Evolutionary conservation across 2,113 vertebrate genomes (phyloP), one percentile per base, ranked within the genome.

Genomic region (Anthoscopus minutus): DNA sequence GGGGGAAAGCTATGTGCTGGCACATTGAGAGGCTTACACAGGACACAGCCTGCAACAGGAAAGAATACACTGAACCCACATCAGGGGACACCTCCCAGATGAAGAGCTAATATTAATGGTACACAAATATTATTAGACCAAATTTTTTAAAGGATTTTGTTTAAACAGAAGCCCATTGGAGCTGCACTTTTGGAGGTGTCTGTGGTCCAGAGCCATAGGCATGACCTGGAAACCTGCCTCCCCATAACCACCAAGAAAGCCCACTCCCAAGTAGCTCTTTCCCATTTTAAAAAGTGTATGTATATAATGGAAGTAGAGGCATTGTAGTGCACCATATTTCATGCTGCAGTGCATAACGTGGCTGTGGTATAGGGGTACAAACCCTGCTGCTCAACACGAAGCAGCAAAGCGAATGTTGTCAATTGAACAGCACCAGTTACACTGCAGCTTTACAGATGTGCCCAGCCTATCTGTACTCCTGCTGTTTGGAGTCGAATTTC

Each of bases 261-360:
- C 35, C 38, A 21, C 14, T 83, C 13, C n/a, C 23, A 20, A 13
- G 30, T 14, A 66, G 20, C 5, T 48, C 22, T 45, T 17, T 40
- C 38, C 72, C 58, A 37, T 20, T 86, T 48, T 3, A 20, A 40
- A 58, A 58, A 7, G 0, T 3, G 2, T 3, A 9, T 15, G 9
- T 10, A 4, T 16, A 8, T 11, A 7, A 51, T 13, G 7, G 44
- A 88, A 90, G 22, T 2, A 35, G 31, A 77, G 30, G 53, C 13
- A 15, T 4, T 37, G 20, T 17, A 47, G 45, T 9, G 15, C 17
- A 23, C 13, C 10, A 15, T 33, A 8, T 57, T 83, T 27, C 3
- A 15, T 31, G 27, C 48, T 51, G 50, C 31, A 48, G 35, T 13
- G 21, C 53, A 19, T 23, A 51, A 3, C 0, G 0, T 2, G 4